A percentile compares a stretch with the other conserved stretches of the same genome.
Conservation (phyloP, 1,140 invertebrate genomes). For the Brachionus angularis region DNA sequence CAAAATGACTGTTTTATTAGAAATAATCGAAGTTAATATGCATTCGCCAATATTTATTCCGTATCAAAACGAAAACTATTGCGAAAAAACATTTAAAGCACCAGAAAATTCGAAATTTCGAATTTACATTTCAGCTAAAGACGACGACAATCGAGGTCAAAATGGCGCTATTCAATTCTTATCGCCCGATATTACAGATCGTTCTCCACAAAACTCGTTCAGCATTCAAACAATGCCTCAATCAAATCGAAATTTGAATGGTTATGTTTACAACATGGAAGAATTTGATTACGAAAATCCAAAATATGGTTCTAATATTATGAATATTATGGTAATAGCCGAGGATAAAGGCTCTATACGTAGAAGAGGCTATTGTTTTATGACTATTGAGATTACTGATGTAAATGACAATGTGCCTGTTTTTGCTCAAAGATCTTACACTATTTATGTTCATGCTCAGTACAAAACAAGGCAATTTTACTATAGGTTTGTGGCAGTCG, state of each 20-base stretch:
- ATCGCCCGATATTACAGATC: constrained; percentile 13
- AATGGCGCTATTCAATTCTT: constrained; percentile 25
- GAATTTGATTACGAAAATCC: constrained; percentile 31
- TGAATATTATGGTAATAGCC: constrained; percentile 37
- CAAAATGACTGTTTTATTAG: constrained; percentile 6
- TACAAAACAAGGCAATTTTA: constrained; percentile 36
- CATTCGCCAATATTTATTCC: constrained; percentile 5
- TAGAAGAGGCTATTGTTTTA: constrained; percentile 16
- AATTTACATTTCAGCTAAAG: neutral
- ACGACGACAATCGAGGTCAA: constrained; percentile 29
- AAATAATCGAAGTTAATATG: constrained; percentile 40
- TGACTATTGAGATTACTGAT: constrained; percentile 30
- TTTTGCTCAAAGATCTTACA: constrained; percentile 1
- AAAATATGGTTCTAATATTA: constrained; percentile 33
- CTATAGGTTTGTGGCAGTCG: constrained; percentile 35
- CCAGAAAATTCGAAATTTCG: constrained; percentile 10
- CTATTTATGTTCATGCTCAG: constrained; percentile 31
- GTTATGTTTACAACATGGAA: constrained; percentile 12
- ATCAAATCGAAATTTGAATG: neutral
- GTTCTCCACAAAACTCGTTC: constrained; percentile 36
- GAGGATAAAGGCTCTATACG: constrained; percentile 10
- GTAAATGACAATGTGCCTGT: constrained; percentile 33
- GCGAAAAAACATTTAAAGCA: constrained; percentile 4
- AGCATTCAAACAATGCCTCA: neutral
- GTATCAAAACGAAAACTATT: constrained; percentile 8